Base-by-base conservation (phyloP, 2,113 vertebrate genomes). In the Nestor notabilis region DNA sequence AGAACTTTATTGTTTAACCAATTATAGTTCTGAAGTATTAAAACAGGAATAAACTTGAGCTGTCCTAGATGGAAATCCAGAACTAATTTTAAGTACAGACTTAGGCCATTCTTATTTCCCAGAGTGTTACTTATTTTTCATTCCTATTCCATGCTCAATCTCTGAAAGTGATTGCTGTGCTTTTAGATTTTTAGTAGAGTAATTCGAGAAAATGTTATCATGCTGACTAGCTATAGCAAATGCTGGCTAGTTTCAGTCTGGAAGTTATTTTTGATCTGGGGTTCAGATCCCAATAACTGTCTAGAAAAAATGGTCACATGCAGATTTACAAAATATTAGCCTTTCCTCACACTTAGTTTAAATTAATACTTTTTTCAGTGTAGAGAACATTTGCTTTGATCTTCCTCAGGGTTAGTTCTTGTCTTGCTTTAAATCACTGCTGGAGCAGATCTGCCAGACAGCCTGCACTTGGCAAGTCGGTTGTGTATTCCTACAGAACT, bases 11-110 rank as follows among this genome's bases (percentile, higher is more conserved):
- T 17, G 17, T 64, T 53, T 85, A 91, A 33, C 19, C 25, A 94
- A 37, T 64, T 93, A 68, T n/a, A 49, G 56, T 69, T 52, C 55
- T 85, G 69, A 72, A 83, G 77, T 93, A 86, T 89, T 87, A 83
- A 94, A 95, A 12, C 8, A 70, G 4, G 6, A 95, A 95, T 92
- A 46, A 91, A 47, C 64, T 92, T 84, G 39, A 89, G 44, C 33
- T 91, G 21, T 65, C 23, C n/a, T 64, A 83, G 92, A 50, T 85
- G 58, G 41, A 96, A 95, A 93, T 83, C 14, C 49, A 72, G 35
- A 88, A 79, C 16, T 66, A 88, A 89, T 95, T 97, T 94, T 56
- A 93, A 78, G 47, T 87, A 81, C 49, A 83, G 70, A 24, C n/a
- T 58, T 12, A 55, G 25, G 25, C 64, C 39, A 33, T 76, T 76